phyloP scores from a whole-genome alignment of 2,113 vertebrate species.

The Xyrauchen texanus region DNA sequence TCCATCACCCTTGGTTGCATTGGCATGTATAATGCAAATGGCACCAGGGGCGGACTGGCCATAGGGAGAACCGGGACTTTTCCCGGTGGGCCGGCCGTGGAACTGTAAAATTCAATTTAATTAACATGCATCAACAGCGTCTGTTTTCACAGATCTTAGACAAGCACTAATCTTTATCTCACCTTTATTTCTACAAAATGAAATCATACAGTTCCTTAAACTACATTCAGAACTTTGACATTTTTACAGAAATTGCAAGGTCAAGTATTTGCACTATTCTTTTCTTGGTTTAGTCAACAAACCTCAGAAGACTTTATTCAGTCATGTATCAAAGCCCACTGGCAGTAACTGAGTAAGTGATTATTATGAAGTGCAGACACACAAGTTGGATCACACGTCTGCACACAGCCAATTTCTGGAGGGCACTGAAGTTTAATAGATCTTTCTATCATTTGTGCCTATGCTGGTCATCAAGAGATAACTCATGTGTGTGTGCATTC shows the following conservation, averaged over 20 bases:
- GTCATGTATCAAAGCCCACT: background rate
- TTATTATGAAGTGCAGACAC: constrained; percentile 16
- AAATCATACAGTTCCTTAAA: background rate
- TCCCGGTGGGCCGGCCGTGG: constrained; percentile 60
- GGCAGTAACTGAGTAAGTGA: background rate
- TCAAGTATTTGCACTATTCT: constrained; percentile 48
- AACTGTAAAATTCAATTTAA: constrained; percentile 56
- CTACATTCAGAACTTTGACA: constrained; percentile 12
- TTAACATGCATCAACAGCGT: constrained; percentile 72
- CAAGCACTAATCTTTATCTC: background rate
- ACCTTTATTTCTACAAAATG: background rate
- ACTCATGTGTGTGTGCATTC: too few species aligned
- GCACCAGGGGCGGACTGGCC: constrained; percentile 30
- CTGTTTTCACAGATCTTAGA: background rate
- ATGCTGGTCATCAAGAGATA: background rate
- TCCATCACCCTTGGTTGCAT: constrained; percentile 40
- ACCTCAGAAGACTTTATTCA: background rate
- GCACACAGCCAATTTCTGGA: constrained; percentile 7
- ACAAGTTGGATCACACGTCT: background rate
- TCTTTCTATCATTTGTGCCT: constrained; percentile 26
- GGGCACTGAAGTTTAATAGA: constrained; percentile 26
- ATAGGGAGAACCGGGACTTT: constrained; percentile 65
- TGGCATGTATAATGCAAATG: constrained; percentile 57
- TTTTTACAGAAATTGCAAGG: constrained; percentile 25
- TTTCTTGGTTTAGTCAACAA: constrained; percentile 9